These are phyloP conservation scores for Melipona quadrifasciata DNA, from an alignment of 1,140 invertebrate species.

Conservation along the genomic window DNA sequence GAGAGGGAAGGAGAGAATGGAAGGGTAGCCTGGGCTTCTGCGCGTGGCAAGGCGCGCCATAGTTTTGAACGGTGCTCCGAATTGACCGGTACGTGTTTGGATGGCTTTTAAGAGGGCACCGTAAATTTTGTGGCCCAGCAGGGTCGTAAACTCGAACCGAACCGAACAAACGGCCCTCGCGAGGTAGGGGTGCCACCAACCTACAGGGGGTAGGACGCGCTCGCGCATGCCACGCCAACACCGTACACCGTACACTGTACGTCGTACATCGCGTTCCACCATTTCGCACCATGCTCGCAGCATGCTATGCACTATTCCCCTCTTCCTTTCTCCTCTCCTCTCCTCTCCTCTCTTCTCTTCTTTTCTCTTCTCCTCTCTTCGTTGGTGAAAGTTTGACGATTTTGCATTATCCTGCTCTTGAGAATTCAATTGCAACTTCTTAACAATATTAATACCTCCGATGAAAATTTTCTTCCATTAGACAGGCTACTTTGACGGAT, in stretches of 20 bases:
- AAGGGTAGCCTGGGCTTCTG: neutral
- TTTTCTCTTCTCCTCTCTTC: neutral
- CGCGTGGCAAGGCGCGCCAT: constrained; percentile 39
- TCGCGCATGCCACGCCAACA: constrained; percentile 1
- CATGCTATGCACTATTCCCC: neutral
- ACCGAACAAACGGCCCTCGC: constrained; percentile 51
- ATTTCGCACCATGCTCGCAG: neutral
- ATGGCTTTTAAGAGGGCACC: constrained; percentile 56
- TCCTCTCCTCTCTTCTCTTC: neutral
- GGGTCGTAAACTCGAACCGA: constrained; percentile 45
- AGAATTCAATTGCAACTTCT: too few relatives aligned
- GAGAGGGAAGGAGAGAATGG: too few relatives aligned
- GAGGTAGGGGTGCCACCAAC: constrained; percentile 36
- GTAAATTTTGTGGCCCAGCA: constrained; percentile 63
- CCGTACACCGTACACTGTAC: neutral
- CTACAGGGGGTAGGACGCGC: constrained; percentile 31
- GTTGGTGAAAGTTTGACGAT: constrained; percentile 22
- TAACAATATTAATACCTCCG: too few relatives aligned
- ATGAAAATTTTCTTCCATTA: too few relatives aligned
- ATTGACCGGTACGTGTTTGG: constrained; percentile 55
- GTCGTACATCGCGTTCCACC: neutral
- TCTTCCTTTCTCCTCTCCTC: neutral
- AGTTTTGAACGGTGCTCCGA: neutral
- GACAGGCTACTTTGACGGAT: too few relatives aligned
- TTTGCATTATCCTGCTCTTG: neutral